Percentiles rank a stretch among this genome's conserved stretches.
phyloP scores from a whole-genome alignment of 2,888 invertebrate species.

The Leucophenga montana region DNA sequence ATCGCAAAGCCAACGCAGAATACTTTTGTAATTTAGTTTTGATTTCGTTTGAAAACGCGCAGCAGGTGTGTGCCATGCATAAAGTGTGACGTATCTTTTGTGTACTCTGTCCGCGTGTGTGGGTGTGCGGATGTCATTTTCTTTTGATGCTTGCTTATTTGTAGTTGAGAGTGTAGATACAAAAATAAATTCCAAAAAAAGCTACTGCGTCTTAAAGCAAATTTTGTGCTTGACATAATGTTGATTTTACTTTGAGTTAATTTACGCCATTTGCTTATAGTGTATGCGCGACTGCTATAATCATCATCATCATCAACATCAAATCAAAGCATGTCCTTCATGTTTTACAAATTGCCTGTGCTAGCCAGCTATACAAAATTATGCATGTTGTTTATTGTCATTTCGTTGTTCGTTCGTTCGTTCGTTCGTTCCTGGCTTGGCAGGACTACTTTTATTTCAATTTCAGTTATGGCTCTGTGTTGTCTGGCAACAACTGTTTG shows the following conservation, averaged over 20 bases:
- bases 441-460: neutral
- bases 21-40: neutral
- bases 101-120: neutral
- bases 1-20: constrained; percentile 26
- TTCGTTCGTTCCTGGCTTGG: too few species aligned
- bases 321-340: too few species aligned
- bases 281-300: too few species aligned
- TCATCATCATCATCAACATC: too few species aligned
- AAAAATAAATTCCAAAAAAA: too few species aligned
- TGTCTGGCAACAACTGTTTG: constrained; percentile 53
- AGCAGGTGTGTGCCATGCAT: neutral
- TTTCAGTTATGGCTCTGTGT: neutral
- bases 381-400: neutral
- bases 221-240: too few species aligned
- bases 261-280: too few species aligned
- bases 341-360: neutral
- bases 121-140: neutral
- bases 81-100: neutral
- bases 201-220: too few species aligned
- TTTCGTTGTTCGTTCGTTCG: too few species aligned
- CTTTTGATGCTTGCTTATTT: neutral
- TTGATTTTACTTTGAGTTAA: too few species aligned
- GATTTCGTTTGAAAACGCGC: neutral
- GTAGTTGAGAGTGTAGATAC: too few species aligned
- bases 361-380: neutral